These are phyloP conservation scores for Elephas maximus DNA, from an alignment of 2,113 vertebrate genomes.

Conservation along the genomic window DNA sequence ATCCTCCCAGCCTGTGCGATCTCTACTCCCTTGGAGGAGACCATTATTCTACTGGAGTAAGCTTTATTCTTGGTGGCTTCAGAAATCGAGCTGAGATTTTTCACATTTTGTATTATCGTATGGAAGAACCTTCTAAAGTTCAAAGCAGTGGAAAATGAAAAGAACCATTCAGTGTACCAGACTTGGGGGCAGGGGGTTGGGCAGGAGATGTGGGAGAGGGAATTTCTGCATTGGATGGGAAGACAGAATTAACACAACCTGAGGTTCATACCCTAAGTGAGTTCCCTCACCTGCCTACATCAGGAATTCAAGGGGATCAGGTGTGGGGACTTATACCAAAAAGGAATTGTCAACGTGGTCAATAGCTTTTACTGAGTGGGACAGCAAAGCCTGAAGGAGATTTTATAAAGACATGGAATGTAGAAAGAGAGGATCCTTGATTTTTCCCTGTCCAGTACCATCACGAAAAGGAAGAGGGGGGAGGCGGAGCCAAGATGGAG, in stretches of 20 bases:
- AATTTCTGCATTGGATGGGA: not conserved
- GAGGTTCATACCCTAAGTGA: not conserved
- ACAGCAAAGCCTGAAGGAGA: not conserved
- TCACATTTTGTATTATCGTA: slow-evolving; percentile 23
- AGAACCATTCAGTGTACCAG: not conserved
- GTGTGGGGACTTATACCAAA: not conserved
- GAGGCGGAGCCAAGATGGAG: too few relatives aligned
- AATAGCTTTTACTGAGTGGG: not conserved
- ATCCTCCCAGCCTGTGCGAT: not conserved
- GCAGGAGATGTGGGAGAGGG: not conserved
- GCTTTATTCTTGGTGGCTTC: slow-evolving; percentile 10
- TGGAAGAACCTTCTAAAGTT: not conserved
- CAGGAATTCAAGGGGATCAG: not conserved
- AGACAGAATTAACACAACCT: not conserved
- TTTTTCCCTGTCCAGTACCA: not conserved
- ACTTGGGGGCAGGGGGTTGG: not conserved
- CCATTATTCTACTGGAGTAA: not conserved
- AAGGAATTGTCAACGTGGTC: not conserved
- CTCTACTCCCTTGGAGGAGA: not conserved
- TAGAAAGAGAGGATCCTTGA: not conserved
- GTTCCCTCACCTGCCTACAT: not conserved
- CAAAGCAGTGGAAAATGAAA: slow-evolving; percentile 54
- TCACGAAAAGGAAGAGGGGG: not conserved
- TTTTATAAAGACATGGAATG: not conserved
- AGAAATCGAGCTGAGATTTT: not conserved